phyloP scores from a whole-genome alignment of 2,797 vertebrate genomes.

The Orestias chungarensis region DNA sequence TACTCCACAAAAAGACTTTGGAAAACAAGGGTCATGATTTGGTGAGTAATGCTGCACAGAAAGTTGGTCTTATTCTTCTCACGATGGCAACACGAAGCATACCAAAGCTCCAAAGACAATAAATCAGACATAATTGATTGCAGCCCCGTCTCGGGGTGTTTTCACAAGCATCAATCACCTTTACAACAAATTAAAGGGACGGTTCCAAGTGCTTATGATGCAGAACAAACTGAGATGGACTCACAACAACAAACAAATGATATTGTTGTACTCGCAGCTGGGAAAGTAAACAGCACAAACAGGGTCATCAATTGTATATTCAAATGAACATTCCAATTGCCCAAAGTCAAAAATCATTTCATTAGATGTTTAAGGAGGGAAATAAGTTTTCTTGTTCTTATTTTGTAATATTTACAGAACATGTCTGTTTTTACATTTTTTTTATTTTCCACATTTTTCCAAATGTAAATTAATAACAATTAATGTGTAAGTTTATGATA shows the following conservation, averaged over 20 bases:
- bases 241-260: slow-evolving; percentile 49
- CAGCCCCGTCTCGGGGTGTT: slow-evolving; percentile 67
- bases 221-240: slow-evolving; percentile 51
- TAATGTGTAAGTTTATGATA: too few species aligned
- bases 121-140: slow-evolving; percentile 79
- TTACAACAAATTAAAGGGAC: slow-evolving; percentile 74
- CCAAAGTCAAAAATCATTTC: slow-evolving; percentile 23
- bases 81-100: slow-evolving; percentile 42
- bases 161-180: slow-evolving; percentile 72
- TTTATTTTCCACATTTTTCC: background rate
- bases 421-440: slow-evolving; percentile 15
- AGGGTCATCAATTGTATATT: slow-evolving; percentile 39
- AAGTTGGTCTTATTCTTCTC: slow-evolving; percentile 44
- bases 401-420: slow-evolving; percentile 23
- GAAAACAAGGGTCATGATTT: slow-evolving; percentile 43
- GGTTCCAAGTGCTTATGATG: slow-evolving; percentile 62
- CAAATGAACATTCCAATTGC: slow-evolving; percentile 11
- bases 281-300: slow-evolving; percentile 37
- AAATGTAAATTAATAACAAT: too few species aligned
- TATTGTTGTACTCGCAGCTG: slow-evolving; percentile 21
- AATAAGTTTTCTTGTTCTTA: slow-evolving; percentile 5
- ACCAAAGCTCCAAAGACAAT: slow-evolving; percentile 65
- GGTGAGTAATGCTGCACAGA: slow-evolving; percentile 37
- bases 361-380: slow-evolving; percentile 25
- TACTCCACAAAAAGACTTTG: slow-evolving; percentile 9